phyloP scores from a whole-genome alignment of 2,888 invertebrate genomes.

The Drosophila greeni region DNA sequence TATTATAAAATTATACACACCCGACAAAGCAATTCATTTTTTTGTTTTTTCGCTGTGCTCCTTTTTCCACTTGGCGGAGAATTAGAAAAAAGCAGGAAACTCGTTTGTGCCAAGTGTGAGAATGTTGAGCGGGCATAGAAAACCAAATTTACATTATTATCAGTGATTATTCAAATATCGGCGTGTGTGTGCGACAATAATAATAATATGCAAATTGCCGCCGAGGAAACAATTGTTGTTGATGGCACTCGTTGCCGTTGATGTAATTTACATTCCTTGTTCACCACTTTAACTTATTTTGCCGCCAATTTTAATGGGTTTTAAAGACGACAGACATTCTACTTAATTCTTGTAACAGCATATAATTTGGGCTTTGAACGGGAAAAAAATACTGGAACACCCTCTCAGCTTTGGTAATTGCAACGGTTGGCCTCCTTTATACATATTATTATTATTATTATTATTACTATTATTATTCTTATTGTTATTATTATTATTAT shows the following conservation, averaged over 20 bases:
- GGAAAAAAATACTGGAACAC: too few species aligned
- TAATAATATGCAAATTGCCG: constrained; percentile 36
- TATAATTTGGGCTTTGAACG: too few species aligned
- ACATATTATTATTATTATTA: too few species aligned
- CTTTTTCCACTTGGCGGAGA: constrained; percentile 18
- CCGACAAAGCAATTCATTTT: not conserved
- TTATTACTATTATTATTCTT: too few species aligned
- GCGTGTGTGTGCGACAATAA: constrained; percentile 17
- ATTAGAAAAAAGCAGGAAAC: constrained; percentile 13
- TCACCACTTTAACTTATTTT: constrained; percentile 46
- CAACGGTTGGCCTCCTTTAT: too few species aligned
- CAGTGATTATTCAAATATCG: constrained; percentile 54
- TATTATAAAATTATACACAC: constrained; percentile 15
- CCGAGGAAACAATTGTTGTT: constrained; percentile 35
- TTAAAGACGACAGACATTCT: not conserved
- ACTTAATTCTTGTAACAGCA: too few species aligned
- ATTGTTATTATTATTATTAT: too few species aligned
- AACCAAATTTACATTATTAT: constrained; percentile 64
- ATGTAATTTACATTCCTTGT: constrained; percentile 41
- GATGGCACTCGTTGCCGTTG: constrained; percentile 14
- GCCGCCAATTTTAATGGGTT: not conserved
- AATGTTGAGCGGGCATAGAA: constrained; percentile 21
- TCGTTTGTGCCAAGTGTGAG: constrained; percentile 38
- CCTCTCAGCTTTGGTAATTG: too few species aligned
- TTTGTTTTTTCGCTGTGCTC: not conserved